phyloP scores from a whole-genome alignment of 2,888 invertebrate species.

The Ernsta delagoae region DNA sequence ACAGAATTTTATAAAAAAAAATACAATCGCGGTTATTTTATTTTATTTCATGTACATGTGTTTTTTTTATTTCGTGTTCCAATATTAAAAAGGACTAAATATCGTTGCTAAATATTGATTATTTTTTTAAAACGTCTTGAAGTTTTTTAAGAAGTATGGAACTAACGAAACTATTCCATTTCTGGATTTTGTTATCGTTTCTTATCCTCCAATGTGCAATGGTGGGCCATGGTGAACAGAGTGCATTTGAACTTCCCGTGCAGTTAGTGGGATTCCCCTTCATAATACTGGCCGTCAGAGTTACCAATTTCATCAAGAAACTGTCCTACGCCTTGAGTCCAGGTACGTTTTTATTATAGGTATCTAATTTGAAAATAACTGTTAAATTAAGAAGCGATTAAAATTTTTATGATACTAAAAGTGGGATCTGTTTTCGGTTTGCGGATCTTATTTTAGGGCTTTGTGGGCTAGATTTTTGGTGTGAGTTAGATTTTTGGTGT shows the following conservation, averaged over 20 bases:
- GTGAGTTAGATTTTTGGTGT: no score
- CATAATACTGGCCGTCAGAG: slow-evolving; percentile 91
- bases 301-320: slow-evolving; percentile 93
- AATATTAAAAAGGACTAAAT: no score
- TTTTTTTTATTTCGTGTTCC: no score
- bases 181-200: slow-evolving; percentile 63
- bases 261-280: slow-evolving; percentile 94
- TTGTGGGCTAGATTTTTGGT: no score
- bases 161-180: slow-evolving; percentile 64
- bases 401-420: background rate
- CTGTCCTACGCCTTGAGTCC: slow-evolving; percentile 92
- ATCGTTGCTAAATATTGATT: no score
- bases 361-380: background rate
- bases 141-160: slow-evolving; percentile 54
- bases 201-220: slow-evolving; percentile 65
- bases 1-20: no score
- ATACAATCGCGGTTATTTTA: no score
- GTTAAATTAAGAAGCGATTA: background rate
- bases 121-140: no score
- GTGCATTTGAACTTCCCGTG: slow-evolving; percentile 90
- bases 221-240: slow-evolving; percentile 73
- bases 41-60: no score
- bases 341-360: slow-evolving; percentile 74
- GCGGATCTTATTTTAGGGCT: no score
- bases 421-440: no score